phyloP scores from a whole-genome alignment of 1,140 invertebrate genomes.

The Conus betulinus region DNA sequence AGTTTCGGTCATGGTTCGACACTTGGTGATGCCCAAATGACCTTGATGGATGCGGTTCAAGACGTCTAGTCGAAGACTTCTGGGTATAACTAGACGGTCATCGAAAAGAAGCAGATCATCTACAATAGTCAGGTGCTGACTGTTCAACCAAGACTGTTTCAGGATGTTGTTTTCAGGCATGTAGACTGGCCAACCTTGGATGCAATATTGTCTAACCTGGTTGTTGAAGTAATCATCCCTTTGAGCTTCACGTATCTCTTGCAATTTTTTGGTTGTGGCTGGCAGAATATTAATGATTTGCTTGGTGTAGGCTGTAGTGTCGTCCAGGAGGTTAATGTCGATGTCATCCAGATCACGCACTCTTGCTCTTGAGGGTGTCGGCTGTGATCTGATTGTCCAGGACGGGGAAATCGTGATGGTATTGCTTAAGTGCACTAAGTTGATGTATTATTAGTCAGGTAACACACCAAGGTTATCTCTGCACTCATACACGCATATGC shows the following conservation, averaged over 20 bases:
- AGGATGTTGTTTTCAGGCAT: background rate
- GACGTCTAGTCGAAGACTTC: slow-evolving; percentile 20
- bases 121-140: slow-evolving; percentile 3
- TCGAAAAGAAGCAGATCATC: slow-evolving; percentile 4
- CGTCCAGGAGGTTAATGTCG: slow-evolving; percentile 9
- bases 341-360: background rate
- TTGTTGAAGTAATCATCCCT: background rate
- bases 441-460: too few species aligned
- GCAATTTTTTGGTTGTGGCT: background rate
- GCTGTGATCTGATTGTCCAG: slow-evolving; percentile 44
- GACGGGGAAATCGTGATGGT: too few species aligned
- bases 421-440: too few species aligned
- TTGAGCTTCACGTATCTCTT: slow-evolving; percentile 14
- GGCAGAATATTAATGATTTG: slow-evolving; percentile 22
- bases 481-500: too few species aligned
- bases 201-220: background rate
- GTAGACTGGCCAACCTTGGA: slow-evolving; percentile 19
- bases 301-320: background rate
- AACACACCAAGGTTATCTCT: too few species aligned
- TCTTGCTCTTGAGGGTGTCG: slow-evolving; percentile 45
- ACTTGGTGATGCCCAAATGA: slow-evolving; percentile 42
- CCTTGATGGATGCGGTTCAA: slow-evolving; percentile 37
- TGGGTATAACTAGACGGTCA: slow-evolving; percentile 43
- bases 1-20: background rate
- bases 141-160: slow-evolving; percentile 23